Base-by-base conservation (phyloP, 2,113 vertebrate species). In the Oncorhynchus tshawytscha region DNA sequence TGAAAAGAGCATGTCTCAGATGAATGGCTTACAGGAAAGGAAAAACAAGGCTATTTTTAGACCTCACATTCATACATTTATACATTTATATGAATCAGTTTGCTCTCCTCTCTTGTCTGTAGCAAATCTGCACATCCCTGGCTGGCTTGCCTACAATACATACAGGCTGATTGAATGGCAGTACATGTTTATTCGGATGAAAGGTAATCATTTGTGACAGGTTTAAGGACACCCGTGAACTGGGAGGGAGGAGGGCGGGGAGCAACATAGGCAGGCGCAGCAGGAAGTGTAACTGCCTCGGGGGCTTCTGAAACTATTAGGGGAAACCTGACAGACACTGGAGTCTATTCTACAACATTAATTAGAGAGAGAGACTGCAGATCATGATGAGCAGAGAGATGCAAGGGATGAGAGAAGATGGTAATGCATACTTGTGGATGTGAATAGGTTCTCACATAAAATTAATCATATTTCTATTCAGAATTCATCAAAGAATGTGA, bases 221-320 rank as follows among this genome's bases (percentile, higher is more conserved):
- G 84, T 54, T 87, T 85, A 84, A 80, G 78, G 76, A 68, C 78
- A 76, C 81, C 82, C 75, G 74, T 84, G 76, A 76, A 78, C 59
- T 48, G 72, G 59, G 65, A 66, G 78, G 84, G 77, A 79, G 67
- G 39, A 67, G 29, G 65, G 34, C 27, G 45, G 59, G 60, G 68
- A 70, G 80, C 76, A 49, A 66, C 51, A 54, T 18, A 54, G 51
- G 51, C 51, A 54, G 51, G 5, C 51, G 4, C 39, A 0, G 9
- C 51, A 54, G 51, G 16, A 54, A 54, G 12, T 16, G 3, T 54
- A 54, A 54, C 12, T 71, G 24, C 71, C 84, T 78, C 73, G 68
- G 74, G 84, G 82, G 82, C 69, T 80, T 84, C 80, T 72, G 54
- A 57, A 77, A 76, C 75, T 68, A 80, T 78, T 71, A 70, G 71